A percentile compares a stretch with the other conserved stretches of the same genome.
Conservation (phyloP, 2,888 invertebrate genomes). For the Therioaphis trifolii region DNA sequence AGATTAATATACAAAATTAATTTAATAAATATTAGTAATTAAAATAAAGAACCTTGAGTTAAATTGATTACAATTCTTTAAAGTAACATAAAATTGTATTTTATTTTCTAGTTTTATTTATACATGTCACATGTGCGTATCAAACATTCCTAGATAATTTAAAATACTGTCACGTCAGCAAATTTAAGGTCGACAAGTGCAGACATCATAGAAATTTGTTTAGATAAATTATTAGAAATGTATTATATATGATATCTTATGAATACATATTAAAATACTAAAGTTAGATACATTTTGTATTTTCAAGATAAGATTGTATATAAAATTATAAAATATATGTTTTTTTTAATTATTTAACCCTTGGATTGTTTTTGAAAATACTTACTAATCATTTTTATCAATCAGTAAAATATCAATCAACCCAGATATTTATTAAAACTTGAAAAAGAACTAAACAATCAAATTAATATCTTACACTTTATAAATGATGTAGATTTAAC, state of each 20-base stretch:
- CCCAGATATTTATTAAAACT: background rate
- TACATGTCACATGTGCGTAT: background rate
- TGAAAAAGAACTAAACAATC: background rate
- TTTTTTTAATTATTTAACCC: background rate
- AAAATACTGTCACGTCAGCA: background rate
- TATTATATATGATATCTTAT: background rate
- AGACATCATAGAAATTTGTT: background rate
- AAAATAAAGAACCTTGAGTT: background rate
- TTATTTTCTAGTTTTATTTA: conserved; percentile 4
- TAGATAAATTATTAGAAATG: background rate
- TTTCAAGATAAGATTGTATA: background rate
- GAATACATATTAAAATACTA: background rate
- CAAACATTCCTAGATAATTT: conserved; percentile 6
- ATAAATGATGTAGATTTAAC: background rate
- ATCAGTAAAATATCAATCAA: background rate
- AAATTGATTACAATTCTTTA: too few species aligned
- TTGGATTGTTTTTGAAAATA: background rate
- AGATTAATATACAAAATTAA: too few species aligned
- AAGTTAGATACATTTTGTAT: too few species aligned
- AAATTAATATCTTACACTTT: background rate
- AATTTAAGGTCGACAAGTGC: background rate
- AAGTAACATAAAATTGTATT: too few species aligned
- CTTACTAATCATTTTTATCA: background rate
- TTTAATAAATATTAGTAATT: too few species aligned
- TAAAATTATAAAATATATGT: too few species aligned